phyloP scores from a whole-genome alignment of 2,797 vertebrate genomes.

The Oceanodroma leucorhoa region DNA sequence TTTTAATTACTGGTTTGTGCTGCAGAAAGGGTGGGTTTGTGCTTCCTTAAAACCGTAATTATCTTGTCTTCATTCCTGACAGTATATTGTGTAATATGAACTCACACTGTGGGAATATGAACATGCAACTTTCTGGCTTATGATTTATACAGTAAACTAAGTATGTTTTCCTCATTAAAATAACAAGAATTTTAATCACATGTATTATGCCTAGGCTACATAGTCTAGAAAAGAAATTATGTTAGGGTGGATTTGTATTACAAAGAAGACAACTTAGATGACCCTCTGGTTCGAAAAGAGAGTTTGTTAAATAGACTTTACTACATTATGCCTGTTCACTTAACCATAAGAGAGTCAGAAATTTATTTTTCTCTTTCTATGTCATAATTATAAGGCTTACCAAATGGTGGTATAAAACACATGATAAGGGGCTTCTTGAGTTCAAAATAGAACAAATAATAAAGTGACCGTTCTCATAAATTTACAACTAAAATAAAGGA shows the following conservation, averaged over 20 bases:
- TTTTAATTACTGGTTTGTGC: conserved; percentile 77
- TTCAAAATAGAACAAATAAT: not conserved
- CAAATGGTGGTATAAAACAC: not conserved
- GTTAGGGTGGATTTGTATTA: not conserved
- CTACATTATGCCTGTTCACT: not conserved
- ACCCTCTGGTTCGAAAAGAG: not conserved
- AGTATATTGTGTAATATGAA: conserved; percentile 71
- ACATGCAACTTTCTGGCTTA: conserved; percentile 48
- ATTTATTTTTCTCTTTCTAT: not conserved
- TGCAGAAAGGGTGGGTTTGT: conserved; percentile 68
- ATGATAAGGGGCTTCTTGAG: not conserved
- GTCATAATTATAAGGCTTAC: not conserved
- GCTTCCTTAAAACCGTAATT: conserved; percentile 77
- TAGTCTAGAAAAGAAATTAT: not conserved
- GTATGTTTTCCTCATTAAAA: conserved; percentile 72
- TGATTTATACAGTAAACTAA: conserved; percentile 48
- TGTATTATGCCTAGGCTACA: conserved; percentile 45
- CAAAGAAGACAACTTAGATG: not conserved
- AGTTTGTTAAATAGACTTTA: not conserved
- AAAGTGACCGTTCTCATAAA: not conserved
- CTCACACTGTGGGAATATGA: conserved; percentile 72
- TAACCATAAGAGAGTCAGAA: not conserved
- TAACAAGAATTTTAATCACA: conserved; percentile 60
- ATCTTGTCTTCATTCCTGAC: conserved; percentile 79
- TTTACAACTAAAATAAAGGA: not conserved